Conservation (phyloP, 2,113 vertebrate genomes). For the Scatophagus argus region DNA sequence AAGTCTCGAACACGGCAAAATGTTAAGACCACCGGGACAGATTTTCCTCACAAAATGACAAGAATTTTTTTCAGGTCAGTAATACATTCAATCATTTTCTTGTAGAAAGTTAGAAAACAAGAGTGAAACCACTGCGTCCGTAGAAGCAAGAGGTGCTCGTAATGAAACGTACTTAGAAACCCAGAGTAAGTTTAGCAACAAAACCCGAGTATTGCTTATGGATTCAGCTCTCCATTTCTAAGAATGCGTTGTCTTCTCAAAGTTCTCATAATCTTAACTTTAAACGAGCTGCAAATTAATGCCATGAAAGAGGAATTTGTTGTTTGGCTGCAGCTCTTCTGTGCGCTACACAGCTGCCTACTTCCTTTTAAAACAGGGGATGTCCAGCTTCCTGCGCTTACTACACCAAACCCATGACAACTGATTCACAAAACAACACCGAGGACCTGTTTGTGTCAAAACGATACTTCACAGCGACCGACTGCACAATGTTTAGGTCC, state of each 20-base stretch:
- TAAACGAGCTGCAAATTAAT: background rate
- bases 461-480: slow-evolving; percentile 27
- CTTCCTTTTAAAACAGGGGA: slow-evolving; percentile 77
- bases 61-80: background rate
- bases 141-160: too few relatives aligned
- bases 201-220: background rate
- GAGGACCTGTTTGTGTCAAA: slow-evolving; percentile 37
- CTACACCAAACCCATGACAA: slow-evolving; percentile 67
- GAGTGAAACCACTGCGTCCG: background rate
- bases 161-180: too few relatives aligned
- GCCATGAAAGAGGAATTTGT: background rate
- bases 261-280: background rate
- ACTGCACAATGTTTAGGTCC: slow-evolving; percentile 22
- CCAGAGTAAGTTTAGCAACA: too few relatives aligned
- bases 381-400: slow-evolving; percentile 77
- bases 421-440: slow-evolving; percentile 44
- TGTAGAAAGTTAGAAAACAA: background rate
- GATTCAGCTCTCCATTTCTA: background rate
- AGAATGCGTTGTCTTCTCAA: background rate
- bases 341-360: slow-evolving; percentile 60
- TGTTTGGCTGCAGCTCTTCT: slow-evolving; percentile 38
- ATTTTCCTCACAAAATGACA: background rate
- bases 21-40: background rate
- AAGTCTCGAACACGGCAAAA: too few relatives aligned
- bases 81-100: background rate